phyloP scores from a whole-genome alignment of 2,888 invertebrate genomes.

The Hydraecia micacea region DNA sequence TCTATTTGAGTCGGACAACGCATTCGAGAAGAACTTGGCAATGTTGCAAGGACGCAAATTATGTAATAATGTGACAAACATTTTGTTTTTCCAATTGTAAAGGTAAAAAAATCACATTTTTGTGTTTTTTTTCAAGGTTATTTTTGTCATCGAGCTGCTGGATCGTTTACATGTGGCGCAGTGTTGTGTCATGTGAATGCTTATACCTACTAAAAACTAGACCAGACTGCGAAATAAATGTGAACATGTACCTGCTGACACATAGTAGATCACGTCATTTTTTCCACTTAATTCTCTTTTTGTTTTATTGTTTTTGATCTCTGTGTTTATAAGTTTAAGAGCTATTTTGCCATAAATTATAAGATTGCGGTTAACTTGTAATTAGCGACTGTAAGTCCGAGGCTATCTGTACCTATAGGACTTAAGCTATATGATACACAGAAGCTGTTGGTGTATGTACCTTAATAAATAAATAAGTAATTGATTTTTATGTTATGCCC shows the following conservation, averaged over 20 bases:
- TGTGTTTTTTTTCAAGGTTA: constrained; percentile 52
- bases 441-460: too few relatives aligned
- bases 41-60: constrained; percentile 76
- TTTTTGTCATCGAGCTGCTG: constrained; percentile 42
- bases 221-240: not conserved
- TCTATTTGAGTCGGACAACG: constrained; percentile 72
- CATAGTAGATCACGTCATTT: not conserved
- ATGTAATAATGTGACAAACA: constrained; percentile 66
- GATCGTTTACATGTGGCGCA: constrained; percentile 8
- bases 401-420: too few relatives aligned
- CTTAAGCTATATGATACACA: too few relatives aligned
- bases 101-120: constrained; percentile 51
- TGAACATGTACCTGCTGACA: not conserved
- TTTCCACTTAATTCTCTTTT: too few relatives aligned
- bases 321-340: not conserved
- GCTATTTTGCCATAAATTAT: not conserved
- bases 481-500: too few relatives aligned
- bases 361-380: too few relatives aligned
- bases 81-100: constrained; percentile 60
- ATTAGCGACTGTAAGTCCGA: too few relatives aligned
- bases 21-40: constrained; percentile 82
- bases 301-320: not conserved
- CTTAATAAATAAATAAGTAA: not conserved
- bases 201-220: not conserved
- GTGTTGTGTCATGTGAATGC: not conserved